phyloP scores from a whole-genome alignment of 2,797 vertebrate genomes.

The Aulostomus chinensis region DNA sequence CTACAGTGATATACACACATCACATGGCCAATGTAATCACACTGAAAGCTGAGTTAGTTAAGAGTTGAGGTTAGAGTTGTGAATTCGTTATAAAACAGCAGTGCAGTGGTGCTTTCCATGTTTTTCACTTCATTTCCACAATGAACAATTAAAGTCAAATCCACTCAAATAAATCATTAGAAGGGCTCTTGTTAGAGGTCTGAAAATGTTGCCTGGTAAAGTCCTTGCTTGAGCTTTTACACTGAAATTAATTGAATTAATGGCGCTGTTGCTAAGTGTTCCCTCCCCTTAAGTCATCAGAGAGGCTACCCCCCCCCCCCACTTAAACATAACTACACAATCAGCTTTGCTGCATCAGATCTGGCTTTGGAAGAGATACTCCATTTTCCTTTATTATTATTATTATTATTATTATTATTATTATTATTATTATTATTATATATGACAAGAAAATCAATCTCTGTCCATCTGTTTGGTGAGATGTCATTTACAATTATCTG shows the following conservation, averaged over 20 bases:
- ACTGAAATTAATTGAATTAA: constrained; percentile 25
- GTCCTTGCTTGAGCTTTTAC: constrained; percentile 27
- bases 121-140: constrained; percentile 54
- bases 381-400: no score
- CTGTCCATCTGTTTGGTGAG: no score
- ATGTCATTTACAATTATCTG: no score
- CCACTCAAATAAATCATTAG: constrained; percentile 6
- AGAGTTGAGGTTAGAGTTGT: no score
- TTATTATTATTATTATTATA: background rate
- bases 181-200: constrained; percentile 5
- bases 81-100: constrained; percentile 47
- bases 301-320: no score
- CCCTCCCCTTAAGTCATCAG: constrained; percentile 28
- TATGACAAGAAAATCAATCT: background rate
- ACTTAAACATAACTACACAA: constrained; percentile 30
- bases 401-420: no score
- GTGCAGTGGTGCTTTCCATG: constrained; percentile 36
- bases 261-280: constrained; percentile 23
- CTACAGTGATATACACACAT: constrained; percentile 1
- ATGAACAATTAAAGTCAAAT: constrained; percentile 45
- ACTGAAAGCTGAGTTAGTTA: no score
- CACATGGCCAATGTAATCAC: constrained; percentile 10
- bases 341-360: constrained; percentile 34
- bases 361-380: constrained; percentile 14
- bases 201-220: constrained; percentile 4